These are phyloP conservation scores for Rhabditoides inermis DNA, from an alignment of 2,888 invertebrate species.

Conservation along the genomic window DNA sequence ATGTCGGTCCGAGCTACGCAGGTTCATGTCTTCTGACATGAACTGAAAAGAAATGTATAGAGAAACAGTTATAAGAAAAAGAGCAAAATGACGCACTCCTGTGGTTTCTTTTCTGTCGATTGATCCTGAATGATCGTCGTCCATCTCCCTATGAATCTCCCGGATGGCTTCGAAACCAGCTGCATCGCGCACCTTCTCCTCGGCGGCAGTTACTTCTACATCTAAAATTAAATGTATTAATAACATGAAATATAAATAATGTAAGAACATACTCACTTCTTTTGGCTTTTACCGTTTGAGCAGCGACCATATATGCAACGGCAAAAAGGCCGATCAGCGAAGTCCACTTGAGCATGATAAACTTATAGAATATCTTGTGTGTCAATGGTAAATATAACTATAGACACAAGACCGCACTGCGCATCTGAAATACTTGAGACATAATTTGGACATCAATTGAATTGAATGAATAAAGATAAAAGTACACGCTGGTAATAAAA, in stretches of 20 bases:
- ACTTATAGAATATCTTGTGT: too few relatives aligned
- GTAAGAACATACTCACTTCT: slow-evolving; percentile 5
- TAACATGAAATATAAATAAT: not conserved
- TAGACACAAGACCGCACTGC: too few relatives aligned
- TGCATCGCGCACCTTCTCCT: slow-evolving; percentile 61
- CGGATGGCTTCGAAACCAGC: slow-evolving; percentile 84
- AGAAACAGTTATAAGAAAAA: not conserved
- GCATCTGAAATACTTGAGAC: too few relatives aligned
- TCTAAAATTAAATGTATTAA: slow-evolving; percentile 17
- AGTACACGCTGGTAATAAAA: too few relatives aligned
- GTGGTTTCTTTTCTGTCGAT: slow-evolving; percentile 93
- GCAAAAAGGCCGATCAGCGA: not conserved
- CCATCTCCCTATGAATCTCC: slow-evolving; percentile 81
- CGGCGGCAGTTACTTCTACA: slow-evolving; percentile 49
- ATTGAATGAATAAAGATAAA: too few relatives aligned
- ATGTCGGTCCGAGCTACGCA: slow-evolving; percentile 72
- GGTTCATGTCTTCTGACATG: slow-evolving; percentile 75
- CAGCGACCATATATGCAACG: not conserved
- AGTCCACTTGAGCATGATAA: not conserved
- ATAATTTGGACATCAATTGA: too few relatives aligned
- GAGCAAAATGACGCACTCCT: slow-evolving; percentile 65
- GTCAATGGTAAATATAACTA: too few relatives aligned
- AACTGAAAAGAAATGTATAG: slow-evolving; percentile 18
- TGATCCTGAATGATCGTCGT: slow-evolving; percentile 94
- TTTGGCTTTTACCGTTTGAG: slow-evolving; percentile 3